Evolutionary conservation across 2,888 invertebrate species (phyloP), one percentile per base, ranked within the genome.

Genomic region (Pseudolycoriella hygida): DNA sequence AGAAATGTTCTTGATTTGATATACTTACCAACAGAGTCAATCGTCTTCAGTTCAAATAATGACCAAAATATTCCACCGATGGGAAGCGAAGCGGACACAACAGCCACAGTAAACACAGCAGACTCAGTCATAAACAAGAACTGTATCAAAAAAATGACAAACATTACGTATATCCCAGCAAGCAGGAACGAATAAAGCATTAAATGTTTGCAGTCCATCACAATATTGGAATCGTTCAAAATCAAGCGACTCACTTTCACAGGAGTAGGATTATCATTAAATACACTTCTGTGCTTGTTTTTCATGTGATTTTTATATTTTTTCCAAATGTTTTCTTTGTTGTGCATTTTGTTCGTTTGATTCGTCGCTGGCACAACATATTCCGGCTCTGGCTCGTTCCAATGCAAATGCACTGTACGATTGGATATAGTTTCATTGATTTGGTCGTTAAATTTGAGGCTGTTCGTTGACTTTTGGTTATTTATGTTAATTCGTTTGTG

Each of bases 1-100:
- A 25, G 25, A 25, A 25, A 8, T 25, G 8, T 25, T 25, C 5
- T 6, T 4, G 25, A 25, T 8, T 25, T 12, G 17, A 17, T 17
- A 44, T 11, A 32, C 44, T 38, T 38, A 44, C 44, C 44, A 6
- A 44, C 19, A 20, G 12, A 17, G 17, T 18, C 17, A 3, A 15
- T 45, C 17, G 64, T 57, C 43, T 66, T 61, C 59, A 69, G 62
- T 49, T 67, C 65, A 52, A 71, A 71, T 42, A 73, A 55, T 41
- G 72, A 70, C 74, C 74, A 74, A 69, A 71, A 74, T 49, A 73
- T 66, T 14, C 70, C 71, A 31, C 70, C 65, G 8, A 73, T 51
- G 3, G 73, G 74, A 38, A 74, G 57, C 17, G 72, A 67, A 14
- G 67, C 64, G 15, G 71, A 69, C 46, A 68, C 63, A 30, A 68